Percentiles rank a stretch among this genome's conserved stretches.
Evolutionary conservation across 2,888 invertebrate species (phyloP).

Genomic region (Baccha elongata): DNA sequence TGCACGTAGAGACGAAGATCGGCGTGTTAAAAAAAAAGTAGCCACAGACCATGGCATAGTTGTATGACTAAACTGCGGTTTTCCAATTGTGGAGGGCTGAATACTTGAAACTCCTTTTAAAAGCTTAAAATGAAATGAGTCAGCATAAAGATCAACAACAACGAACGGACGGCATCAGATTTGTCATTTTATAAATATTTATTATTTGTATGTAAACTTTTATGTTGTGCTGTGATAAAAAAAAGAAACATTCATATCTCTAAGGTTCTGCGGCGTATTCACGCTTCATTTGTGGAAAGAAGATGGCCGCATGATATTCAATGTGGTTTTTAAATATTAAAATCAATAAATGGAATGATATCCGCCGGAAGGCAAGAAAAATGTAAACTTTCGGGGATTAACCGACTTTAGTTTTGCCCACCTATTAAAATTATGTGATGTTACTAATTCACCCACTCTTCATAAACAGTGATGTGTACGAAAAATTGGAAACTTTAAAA

Average conservation of each 20-base stretch:
- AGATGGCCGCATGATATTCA: too few relatives aligned
- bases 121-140: constrained; percentile 49
- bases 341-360: too few relatives aligned
- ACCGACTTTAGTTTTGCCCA: too few relatives aligned
- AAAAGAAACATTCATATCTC: too few relatives aligned
- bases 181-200: constrained; percentile 57
- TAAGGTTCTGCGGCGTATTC: too few relatives aligned
- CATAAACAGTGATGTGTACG: too few relatives aligned
- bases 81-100: constrained; percentile 31
- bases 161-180: constrained; percentile 5
- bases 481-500: too few relatives aligned
- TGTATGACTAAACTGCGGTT: constrained; percentile 65
- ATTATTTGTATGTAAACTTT: constrained; percentile 13
- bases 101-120: constrained; percentile 52
- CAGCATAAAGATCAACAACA: constrained; percentile 20
- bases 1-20: constrained; percentile 1
- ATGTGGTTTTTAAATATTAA: too few relatives aligned
- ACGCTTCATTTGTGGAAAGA: too few relatives aligned
- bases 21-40: constrained; percentile 1
- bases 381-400: neutral
- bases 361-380: constrained; percentile 48
- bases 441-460: too few relatives aligned
- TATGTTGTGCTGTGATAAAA: too few relatives aligned
- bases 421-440: too few relatives aligned
- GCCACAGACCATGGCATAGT: constrained; percentile 9